These are phyloP conservation scores for Chaitophorus viminalis DNA, from an alignment of 2,888 invertebrate species.

Conservation along the genomic window DNA sequence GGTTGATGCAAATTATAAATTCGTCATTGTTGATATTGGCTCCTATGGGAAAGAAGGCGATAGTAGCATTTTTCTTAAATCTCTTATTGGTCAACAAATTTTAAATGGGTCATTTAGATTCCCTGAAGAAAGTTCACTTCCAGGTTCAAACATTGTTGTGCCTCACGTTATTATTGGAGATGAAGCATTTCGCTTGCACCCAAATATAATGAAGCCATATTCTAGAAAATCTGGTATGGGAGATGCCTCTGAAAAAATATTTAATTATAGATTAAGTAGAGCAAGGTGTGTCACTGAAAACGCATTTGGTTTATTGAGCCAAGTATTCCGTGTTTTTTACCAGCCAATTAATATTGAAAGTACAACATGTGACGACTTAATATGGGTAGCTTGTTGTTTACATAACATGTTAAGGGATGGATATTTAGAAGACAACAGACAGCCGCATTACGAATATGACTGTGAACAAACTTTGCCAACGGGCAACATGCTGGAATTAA, in stretches of 20 bases:
- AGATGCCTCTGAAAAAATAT: conserved; percentile 62
- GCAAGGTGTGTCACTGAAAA: conserved; percentile 63
- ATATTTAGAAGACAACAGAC: conserved; percentile 15
- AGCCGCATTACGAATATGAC: conserved; percentile 3
- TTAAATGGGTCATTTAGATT: conserved; percentile 22
- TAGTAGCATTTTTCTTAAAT: conserved; percentile 25
- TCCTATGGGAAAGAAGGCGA: conserved; percentile 12
- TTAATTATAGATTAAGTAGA: conserved; percentile 63
- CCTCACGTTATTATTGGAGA: conserved; percentile 64
- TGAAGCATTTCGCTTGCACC: conserved; percentile 64
- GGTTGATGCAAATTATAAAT: too few relatives aligned
- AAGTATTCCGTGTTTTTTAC: conserved; percentile 63
- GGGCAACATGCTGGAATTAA: not conserved
- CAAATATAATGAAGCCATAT: conserved; percentile 63
- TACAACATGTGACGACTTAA: conserved; percentile 13
- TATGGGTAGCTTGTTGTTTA: conserved; percentile 22
- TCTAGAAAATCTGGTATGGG: conserved; percentile 41
- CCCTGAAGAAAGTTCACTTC: conserved; percentile 20
- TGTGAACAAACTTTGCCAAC: not conserved
- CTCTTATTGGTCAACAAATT: conserved; percentile 24
- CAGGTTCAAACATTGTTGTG: not conserved
- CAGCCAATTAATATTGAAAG: conserved; percentile 51
- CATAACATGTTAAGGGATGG: conserved; percentile 13
- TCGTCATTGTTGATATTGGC: too few relatives aligned
- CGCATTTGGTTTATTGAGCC: conserved; percentile 62